These are phyloP conservation scores for Ammospiza caudacuta DNA, from an alignment of 2,113 vertebrate species.

Conservation along the genomic window DNA sequence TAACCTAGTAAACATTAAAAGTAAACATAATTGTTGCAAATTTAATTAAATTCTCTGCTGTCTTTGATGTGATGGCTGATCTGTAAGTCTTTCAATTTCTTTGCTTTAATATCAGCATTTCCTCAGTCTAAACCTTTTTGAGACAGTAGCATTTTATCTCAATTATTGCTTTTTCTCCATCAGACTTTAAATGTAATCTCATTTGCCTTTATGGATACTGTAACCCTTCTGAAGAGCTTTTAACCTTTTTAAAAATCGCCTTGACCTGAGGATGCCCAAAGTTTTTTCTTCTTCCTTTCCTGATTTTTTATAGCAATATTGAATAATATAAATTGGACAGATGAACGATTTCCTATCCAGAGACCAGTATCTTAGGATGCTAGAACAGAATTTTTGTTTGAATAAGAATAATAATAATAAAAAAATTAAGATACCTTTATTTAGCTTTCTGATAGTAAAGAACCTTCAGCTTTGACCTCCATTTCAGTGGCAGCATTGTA, in stretches of 20 bases:
- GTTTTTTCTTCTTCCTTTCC: slow-evolving; percentile 65
- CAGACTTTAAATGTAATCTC: slow-evolving; percentile 83
- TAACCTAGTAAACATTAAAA: slow-evolving; percentile 68
- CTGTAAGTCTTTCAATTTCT: slow-evolving; percentile 73
- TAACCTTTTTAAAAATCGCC: slow-evolving; percentile 83
- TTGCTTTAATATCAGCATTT: slow-evolving; percentile 69
- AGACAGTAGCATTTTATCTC: slow-evolving; percentile 79
- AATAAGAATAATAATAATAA: slow-evolving; percentile 54
- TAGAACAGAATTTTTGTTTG: slow-evolving; percentile 60
- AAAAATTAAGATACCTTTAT: slow-evolving; percentile 64
- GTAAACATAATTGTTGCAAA: slow-evolving; percentile 71
- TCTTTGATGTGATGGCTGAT: slow-evolving; percentile 70
- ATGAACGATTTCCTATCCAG: slow-evolving; percentile 53
- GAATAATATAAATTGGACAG: slow-evolving; percentile 73
- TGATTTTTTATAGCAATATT: slow-evolving; percentile 71
- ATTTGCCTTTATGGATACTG: slow-evolving; percentile 83
- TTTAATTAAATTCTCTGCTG: slow-evolving; percentile 64
- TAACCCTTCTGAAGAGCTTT: slow-evolving; percentile 85
- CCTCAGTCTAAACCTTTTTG: slow-evolving; percentile 69
- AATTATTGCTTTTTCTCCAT: slow-evolving; percentile 81
- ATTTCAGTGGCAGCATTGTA: slow-evolving; percentile 72
- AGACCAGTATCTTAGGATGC: slow-evolving; percentile 9
- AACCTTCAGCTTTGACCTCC: slow-evolving; percentile 81
- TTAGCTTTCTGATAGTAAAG: slow-evolving; percentile 62
- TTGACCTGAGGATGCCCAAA: slow-evolving; percentile 81